Base-by-base conservation (phyloP, 2,888 invertebrate genomes). In the Ochropacha duplaris region DNA sequence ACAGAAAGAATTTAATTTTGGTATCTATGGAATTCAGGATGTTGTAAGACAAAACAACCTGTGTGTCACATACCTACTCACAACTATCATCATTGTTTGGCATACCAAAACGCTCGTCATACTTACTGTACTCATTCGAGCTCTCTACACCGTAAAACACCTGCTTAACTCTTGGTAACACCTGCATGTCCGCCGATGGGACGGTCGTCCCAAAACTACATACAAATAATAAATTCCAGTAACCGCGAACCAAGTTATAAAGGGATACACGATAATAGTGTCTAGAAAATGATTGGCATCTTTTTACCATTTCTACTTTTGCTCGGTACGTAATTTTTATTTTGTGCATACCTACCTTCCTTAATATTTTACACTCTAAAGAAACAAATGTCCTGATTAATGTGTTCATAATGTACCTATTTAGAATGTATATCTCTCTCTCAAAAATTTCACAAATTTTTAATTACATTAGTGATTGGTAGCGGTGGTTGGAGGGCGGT, bases 401-500 rank as follows among this genome's bases (percentile, higher is more conserved):
- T 28, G 28, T 28, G 9, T 8, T 28, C 28, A 28, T 28, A 9
- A 28, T 28, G 28, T 28, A 28, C 34, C 0, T 36, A 36, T 36
- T 36, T 36, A n/a, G 2, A 2, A n/a, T 2, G 14, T 14, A 34
- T 14, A 34, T 14, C 14, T 34, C 14, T 14, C 3, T 14, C 14
- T 4, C n/a, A 24, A 4, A 24, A 24, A 24, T 4, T 24, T 4
- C 2, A 4, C 5, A 24, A 24, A 24, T 5, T 24, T 24, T 24
- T 5, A 24, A 24, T n/a, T 44, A n/a, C 44, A 4, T n/a, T 19
- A 44, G 44, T 44, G 44, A 9, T 19, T 1, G 9, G 6, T 44
- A 6, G 44, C 19, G 44, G 44, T 44, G 44, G 19, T 36, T 56
- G 63, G 73, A 66, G 76, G 64, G 86, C 87, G 0, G 71, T 87